Conservation (phyloP, 37 sponge, comb jelly and placozoan genomes). For the Tethya wilhelma region DNA sequence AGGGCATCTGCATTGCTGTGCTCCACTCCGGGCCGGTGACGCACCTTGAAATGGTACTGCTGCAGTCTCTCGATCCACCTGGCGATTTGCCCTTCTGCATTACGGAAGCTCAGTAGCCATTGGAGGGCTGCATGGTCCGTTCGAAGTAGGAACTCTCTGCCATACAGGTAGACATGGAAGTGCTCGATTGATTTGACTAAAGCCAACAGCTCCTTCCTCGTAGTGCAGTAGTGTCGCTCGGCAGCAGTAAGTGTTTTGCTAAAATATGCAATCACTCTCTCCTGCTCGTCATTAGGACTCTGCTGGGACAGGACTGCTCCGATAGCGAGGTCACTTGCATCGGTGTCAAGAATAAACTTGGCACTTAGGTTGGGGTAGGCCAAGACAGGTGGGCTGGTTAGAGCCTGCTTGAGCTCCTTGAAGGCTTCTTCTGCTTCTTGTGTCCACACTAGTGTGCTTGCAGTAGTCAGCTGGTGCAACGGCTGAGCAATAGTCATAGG, state of each 20-base stretch:
- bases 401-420: conserved; percentile 8
- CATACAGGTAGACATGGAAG: conserved; percentile 67
- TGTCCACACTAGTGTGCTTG: conserved; percentile 18
- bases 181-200: conserved; percentile 55
- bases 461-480: background rate
- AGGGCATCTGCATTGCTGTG: conserved; percentile 66
- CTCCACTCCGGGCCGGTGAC: conserved; percentile 26
- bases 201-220: conserved; percentile 34
- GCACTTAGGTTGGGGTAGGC: conserved; percentile 16
- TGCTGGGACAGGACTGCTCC: conserved; percentile 52
- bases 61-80: conserved; percentile 52
- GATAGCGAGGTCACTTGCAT: conserved; percentile 33
- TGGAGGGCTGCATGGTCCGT: conserved; percentile 68
- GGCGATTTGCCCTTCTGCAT: conserved; percentile 62
- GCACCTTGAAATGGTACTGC: conserved; percentile 42
- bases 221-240: conserved; percentile 23
- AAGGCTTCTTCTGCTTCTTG: conserved; percentile 18
- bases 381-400: conserved; percentile 29
- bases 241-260: conserved; percentile 13
- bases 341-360: conserved; percentile 32
- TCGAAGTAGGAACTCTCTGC: conserved; percentile 30
- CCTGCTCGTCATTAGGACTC: background rate
- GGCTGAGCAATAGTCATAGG: background rate
- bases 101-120: conserved; percentile 57
- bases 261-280: conserved; percentile 31